These are phyloP conservation scores for Rhagoletis zephyria DNA, from an alignment of 1,140 invertebrate genomes.

Conservation along the genomic window DNA sequence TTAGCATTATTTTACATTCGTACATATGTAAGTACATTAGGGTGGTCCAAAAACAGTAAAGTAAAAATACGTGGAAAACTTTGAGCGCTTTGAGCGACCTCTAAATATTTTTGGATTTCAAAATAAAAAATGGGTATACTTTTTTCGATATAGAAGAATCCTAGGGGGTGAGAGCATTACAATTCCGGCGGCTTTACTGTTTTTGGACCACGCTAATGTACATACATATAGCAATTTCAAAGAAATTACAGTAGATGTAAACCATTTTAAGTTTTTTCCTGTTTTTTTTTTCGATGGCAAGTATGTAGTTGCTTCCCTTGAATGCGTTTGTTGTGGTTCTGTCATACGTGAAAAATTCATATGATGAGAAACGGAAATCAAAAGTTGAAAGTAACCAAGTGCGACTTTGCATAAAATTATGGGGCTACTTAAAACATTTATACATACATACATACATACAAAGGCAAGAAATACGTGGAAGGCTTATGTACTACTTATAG, in stretches of 20 bases:
- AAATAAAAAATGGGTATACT: too few species aligned
- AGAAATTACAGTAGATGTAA: not conserved
- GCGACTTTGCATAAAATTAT: constrained; percentile 52
- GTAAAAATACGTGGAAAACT: too few species aligned
- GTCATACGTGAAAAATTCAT: constrained; percentile 62
- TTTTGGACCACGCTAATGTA: not conserved
- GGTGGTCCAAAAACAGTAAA: too few species aligned
- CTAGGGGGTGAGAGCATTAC: too few species aligned
- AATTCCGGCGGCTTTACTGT: too few species aligned
- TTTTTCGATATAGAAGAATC: too few species aligned
- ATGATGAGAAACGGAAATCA: constrained; percentile 72
- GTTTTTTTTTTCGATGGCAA: not conserved
- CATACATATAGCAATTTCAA: not conserved
- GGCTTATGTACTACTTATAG: too few species aligned
- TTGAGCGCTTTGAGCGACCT: too few species aligned
- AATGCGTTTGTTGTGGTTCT: constrained; percentile 50
- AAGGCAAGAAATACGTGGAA: not conserved
- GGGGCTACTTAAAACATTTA: not conserved
- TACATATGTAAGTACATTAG: not conserved
- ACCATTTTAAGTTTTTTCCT: not conserved
- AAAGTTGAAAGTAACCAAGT: constrained; percentile 55
- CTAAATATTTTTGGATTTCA: too few species aligned
- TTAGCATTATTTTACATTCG: not conserved
- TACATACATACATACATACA: not conserved
- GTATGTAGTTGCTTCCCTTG: not conserved